A percentile compares a stretch with the other conserved stretches of the same genome.
These are phyloP conservation scores for Orientallactaga bullata DNA, from an alignment of 2,113 vertebrate species.

Conservation along the genomic window DNA sequence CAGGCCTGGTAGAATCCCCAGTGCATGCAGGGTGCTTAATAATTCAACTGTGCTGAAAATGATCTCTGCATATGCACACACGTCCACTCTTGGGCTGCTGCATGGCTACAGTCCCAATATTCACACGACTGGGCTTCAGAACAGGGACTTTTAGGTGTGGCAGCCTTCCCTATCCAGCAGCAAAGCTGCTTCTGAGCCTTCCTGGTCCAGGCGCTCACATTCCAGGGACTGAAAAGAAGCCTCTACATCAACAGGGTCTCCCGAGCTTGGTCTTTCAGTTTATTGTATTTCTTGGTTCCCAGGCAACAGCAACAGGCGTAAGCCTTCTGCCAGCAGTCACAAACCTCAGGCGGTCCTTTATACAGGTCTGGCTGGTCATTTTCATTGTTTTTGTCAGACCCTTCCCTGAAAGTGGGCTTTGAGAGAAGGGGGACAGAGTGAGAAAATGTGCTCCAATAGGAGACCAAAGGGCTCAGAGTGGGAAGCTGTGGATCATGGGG, in stretches of 20 bases:
- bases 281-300: slow-evolving; percentile 25
- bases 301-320: slow-evolving; percentile 32
- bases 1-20: not conserved
- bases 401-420: not conserved
- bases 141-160: not conserved
- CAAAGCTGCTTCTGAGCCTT: not conserved
- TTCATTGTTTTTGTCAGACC: not conserved
- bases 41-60: not conserved
- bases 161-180: not conserved
- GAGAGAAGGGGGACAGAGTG: not conserved
- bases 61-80: not conserved
- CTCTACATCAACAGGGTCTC: not conserved
- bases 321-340: not conserved
- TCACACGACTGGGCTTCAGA: fast-evolving
- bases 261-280: not conserved
- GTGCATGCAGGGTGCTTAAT: not conserved
- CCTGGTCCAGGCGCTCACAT: not conserved
- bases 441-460: not conserved
- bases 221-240: not conserved
- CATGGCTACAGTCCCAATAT: fast-evolving
- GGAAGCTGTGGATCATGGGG: not conserved
- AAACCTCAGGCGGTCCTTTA: slow-evolving; percentile 22
- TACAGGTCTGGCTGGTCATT: slow-evolving; percentile 4
- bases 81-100: not conserved
- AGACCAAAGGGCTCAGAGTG: not conserved